Evolutionary conservation across 1,140 invertebrate species (phyloP), one percentile per base, ranked within the genome.

Genomic region (Aphidius gifuensis): DNA sequence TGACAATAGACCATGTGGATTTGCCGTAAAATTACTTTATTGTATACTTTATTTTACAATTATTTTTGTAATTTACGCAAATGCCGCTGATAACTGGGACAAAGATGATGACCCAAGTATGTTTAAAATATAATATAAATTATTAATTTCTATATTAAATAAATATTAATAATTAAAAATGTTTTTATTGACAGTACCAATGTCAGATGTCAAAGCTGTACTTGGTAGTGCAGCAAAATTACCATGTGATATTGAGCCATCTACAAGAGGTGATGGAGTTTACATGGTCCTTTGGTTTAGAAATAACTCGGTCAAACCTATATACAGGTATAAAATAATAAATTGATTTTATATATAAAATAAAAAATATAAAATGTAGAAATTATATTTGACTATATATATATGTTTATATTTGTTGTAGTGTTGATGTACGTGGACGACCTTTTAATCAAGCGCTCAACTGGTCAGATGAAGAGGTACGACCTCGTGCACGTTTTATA

Each of bases 251-350:
- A 91, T 93, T 71, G 87, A 90, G 74, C 88, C 90, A 43, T 81
- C 82, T 71, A 86, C 87, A 63, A 85, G 85, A 71, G 89, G 92
- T 68, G 92, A 94, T 75, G 83, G 90, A 65, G 90, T 94, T 64
- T 91, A 92, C 78, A 91, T 94, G 89, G 91, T 96, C 65, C 83
- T 95, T 6, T 96, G 92, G 92, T 96, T 93, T 79, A 84, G 91
- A 67, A 90, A 93, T 72, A 88, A 87, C 57, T 88, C 86, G 32
- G 87, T 88, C 54, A 92, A 92, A 76, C 92, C 93, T 48, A 86
- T 96, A 67, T 94, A 93, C 83, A 94, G 91, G 92, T 93, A 83
- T 46, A 58, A 48, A n/a, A 32, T 58, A 40, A 49, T 39, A 11
- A 47, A 32, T 32, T 46, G 11, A 23, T n/a, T 50, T n/a, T 50